These are phyloP conservation scores for Phalera bucephala DNA, from an alignment of 2,888 invertebrate species.

Conservation along the genomic window DNA sequence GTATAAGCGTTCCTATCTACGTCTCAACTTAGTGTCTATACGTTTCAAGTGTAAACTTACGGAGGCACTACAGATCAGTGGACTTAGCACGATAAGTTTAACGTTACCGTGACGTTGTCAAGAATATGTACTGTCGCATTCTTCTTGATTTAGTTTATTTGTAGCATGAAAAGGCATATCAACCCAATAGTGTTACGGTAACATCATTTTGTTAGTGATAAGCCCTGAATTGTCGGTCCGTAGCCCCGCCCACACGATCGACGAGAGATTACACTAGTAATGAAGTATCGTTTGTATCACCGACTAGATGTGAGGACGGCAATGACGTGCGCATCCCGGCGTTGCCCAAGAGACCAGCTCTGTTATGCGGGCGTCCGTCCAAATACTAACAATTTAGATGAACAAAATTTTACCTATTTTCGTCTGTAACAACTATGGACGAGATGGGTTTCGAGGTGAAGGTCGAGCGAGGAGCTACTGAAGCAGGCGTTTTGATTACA, in stretches of 20 bases:
- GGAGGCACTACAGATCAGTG: too few relatives aligned
- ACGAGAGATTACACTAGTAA: conserved; percentile 31
- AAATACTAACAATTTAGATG: conserved; percentile 31
- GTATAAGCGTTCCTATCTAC: too few relatives aligned
- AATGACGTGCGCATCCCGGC: conserved; percentile 26
- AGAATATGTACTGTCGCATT: too few relatives aligned
- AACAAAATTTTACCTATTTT: conserved; percentile 33
- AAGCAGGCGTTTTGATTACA: too few relatives aligned
- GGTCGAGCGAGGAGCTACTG: conserved; percentile 3
- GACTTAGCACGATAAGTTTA: too few relatives aligned
- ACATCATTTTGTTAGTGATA: too few relatives aligned
- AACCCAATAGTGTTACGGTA: too few relatives aligned
- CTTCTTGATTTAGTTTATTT: too few relatives aligned
- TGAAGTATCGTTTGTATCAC: conserved; percentile 23
- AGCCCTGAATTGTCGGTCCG: conserved; percentile 13
- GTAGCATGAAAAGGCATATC: too few relatives aligned
- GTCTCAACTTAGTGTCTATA: too few relatives aligned
- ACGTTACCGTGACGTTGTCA: too few relatives aligned
- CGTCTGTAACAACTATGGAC: conserved; percentile 18
- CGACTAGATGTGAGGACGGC: conserved; percentile 29
- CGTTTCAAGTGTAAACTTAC: too few relatives aligned
- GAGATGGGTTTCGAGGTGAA: conserved; percentile 20
- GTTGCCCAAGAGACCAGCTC: conserved; percentile 22
- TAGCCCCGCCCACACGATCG: conserved; percentile 19
- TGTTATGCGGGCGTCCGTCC: conserved; percentile 31